Evolutionary conservation across 2,888 invertebrate genomes (phyloP).

Genomic region (Andrena minutula): DNA sequence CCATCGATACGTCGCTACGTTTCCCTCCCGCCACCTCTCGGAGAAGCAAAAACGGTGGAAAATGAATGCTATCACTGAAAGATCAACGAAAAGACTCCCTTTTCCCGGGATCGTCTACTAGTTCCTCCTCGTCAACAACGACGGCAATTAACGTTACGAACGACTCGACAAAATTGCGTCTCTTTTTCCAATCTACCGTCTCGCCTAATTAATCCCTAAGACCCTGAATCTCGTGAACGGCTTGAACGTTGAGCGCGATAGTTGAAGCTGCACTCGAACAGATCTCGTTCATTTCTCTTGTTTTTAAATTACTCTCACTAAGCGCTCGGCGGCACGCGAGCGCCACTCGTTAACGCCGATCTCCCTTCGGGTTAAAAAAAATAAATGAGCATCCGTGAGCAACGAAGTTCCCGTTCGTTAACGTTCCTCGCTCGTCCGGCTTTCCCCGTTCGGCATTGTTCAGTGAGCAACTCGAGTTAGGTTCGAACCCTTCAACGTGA

Average conservation of each 20-base stretch:
- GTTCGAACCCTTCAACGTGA: constrained; percentile 61
- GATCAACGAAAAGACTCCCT: constrained; percentile 48
- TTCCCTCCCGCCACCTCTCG: background rate
- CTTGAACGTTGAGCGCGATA: constrained; percentile 57
- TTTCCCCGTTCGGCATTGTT: constrained; percentile 7
- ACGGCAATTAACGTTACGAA: constrained; percentile 45
- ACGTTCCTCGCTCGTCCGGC: background rate
- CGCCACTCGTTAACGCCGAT: constrained; percentile 21
- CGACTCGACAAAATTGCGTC: constrained; percentile 43
- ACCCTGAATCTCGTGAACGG: constrained; percentile 65
- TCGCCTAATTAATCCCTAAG: constrained; percentile 63
- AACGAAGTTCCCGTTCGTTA: constrained; percentile 52
- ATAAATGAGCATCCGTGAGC: constrained; percentile 65
- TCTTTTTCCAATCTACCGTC: constrained; percentile 18
- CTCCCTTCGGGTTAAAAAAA: constrained; percentile 59
- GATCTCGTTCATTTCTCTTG: no score
- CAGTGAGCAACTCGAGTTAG: constrained; percentile 67
- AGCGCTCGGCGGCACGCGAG: constrained; percentile 28
- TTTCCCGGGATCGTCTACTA: constrained; percentile 30
- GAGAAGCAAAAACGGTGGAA: background rate
- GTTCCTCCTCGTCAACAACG: constrained; percentile 16
- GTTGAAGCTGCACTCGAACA: constrained; percentile 53
- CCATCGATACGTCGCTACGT: background rate
- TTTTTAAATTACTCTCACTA: constrained; percentile 51
- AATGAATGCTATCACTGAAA: constrained; percentile 3